Evolutionary conservation across 2,113 vertebrate genomes (phyloP).

Genomic region (Antidorcas marsupialis): DNA sequence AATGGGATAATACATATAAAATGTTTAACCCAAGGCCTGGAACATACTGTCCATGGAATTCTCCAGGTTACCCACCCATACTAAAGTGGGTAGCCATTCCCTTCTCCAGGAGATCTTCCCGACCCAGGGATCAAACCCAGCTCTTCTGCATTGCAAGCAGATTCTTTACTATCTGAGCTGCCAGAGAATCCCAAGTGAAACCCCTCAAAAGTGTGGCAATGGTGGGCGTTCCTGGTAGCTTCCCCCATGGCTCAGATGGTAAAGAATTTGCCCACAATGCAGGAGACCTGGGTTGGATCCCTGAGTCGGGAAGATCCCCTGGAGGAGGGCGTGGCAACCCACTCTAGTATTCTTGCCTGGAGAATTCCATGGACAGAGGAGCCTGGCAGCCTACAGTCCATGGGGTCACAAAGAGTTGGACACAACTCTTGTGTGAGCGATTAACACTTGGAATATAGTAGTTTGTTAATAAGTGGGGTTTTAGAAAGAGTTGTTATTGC

Average conservation of each 20-base stretch:
- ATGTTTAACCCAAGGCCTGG: neutral
- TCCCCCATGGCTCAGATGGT: rapidly evolving
- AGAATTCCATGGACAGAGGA: neutral
- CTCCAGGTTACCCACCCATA: neutral
- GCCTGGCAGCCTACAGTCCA: neutral
- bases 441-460: neutral
- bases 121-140: neutral
- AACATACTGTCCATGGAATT: neutral
- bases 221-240: neutral
- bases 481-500: neutral
- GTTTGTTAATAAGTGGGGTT: neutral
- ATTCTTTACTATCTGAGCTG: neutral
- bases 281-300: neutral
- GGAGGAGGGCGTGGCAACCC: neutral
- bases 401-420: neutral
- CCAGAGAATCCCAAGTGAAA: neutral
- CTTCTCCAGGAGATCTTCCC: neutral
- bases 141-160: neutral
- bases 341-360: neutral
- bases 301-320: neutral
- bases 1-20: neutral
- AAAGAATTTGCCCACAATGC: neutral
- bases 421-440: neutral
- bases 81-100: neutral
- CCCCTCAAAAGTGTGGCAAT: neutral